A percentile compares a stretch with the other conserved stretches of the same genome.
Evolutionary conservation across 2,797 vertebrate genomes (phyloP).

Genomic region (Hafferia zeledoni): DNA sequence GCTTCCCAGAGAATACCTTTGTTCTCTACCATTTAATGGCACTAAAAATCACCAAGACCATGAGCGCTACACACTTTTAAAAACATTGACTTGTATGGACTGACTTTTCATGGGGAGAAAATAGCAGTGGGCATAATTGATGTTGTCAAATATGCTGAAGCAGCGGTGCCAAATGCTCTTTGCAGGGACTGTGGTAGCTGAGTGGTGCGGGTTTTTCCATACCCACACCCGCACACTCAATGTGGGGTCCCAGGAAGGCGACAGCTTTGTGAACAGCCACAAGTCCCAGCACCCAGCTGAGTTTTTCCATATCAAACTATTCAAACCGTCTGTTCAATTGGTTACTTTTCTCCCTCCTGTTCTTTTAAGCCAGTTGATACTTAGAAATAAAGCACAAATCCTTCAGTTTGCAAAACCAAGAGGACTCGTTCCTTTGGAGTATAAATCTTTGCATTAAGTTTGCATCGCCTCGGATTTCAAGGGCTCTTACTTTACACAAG

Average conservation of each 20-base stretch:
- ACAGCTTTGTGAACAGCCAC: background rate
- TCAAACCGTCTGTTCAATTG: background rate
- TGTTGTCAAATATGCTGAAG: constrained; percentile 36
- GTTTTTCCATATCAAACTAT: background rate
- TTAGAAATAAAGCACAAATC: background rate
- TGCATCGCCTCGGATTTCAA: accelerated
- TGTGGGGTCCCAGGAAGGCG: background rate
- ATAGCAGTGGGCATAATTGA: constrained; percentile 32
- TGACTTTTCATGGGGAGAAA: background rate
- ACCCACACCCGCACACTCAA: accelerated
- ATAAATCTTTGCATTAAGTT: background rate
- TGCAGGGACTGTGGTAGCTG: background rate
- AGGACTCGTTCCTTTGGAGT: background rate
- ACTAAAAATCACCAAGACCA: accelerated
- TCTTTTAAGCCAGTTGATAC: background rate
- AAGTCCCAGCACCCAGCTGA: background rate
- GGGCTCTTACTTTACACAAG: background rate
- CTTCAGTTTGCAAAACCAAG: background rate
- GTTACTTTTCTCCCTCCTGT: background rate
- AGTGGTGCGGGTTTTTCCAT: background rate
- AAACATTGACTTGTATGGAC: background rate
- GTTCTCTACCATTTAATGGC: background rate
- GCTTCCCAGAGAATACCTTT: background rate
- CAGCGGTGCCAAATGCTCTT: background rate
- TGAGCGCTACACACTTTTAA: background rate